Evolutionary conservation across 2,888 invertebrate species (phyloP).

Genomic region (Vandiemenella viatica): DNA sequence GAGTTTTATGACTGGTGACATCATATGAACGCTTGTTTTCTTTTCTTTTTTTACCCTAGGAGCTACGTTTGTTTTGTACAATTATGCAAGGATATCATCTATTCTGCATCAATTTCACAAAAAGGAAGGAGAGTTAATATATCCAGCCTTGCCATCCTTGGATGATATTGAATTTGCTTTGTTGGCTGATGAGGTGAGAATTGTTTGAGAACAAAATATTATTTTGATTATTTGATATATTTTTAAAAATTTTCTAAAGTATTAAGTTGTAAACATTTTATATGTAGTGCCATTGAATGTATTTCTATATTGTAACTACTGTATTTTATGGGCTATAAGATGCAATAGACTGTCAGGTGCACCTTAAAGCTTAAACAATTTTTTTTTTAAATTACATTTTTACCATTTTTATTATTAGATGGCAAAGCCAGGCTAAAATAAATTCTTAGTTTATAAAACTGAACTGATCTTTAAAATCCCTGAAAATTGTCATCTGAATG

Average conservation of each 20-base stretch:
- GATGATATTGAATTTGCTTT: slow-evolving; percentile 43
- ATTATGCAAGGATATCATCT: slow-evolving; percentile 53
- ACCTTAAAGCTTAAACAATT: too few species aligned
- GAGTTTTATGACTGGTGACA: neutral
- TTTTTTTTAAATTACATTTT: too few species aligned
- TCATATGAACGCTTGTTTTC: too few species aligned
- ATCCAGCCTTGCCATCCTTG: slow-evolving; percentile 44
- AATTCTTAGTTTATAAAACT: too few species aligned
- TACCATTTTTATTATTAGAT: too few species aligned
- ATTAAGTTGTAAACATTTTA: neutral
- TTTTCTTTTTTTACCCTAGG: too few species aligned
- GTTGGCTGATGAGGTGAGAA: slow-evolving; percentile 45
- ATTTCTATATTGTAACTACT: too few species aligned
- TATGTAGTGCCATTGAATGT: neutral
- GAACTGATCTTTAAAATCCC: too few species aligned
- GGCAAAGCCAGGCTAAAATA: too few species aligned
- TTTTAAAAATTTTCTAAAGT: neutral
- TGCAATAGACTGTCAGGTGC: too few species aligned
- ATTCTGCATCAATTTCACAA: slow-evolving; percentile 46
- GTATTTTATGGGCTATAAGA: too few species aligned
- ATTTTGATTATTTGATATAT: neutral
- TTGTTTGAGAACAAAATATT: neutral
- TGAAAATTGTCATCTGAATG: too few species aligned
- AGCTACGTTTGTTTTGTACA: slow-evolving; percentile 60
- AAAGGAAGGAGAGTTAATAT: slow-evolving; percentile 35